Evolutionary conservation across 2,113 vertebrate genomes (phyloP).

Genomic region (Pipra filicauda): DNA sequence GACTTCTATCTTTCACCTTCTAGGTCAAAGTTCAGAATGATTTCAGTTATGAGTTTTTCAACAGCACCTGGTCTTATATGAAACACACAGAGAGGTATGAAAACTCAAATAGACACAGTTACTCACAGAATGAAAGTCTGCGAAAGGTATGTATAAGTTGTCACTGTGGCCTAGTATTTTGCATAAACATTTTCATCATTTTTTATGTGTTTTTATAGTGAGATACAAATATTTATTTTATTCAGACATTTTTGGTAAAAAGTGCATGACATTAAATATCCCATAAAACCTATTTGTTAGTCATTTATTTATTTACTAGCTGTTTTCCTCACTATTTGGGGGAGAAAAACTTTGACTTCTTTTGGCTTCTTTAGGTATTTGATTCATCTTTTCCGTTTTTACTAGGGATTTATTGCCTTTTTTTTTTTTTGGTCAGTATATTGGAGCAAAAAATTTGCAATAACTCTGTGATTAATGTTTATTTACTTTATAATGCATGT

Average conservation of each 20-base stretch:
- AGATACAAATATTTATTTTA: neutral
- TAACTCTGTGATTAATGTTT: neutral
- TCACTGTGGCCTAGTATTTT: neutral
- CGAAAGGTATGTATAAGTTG: slow-evolving; percentile 58
- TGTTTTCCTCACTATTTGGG: neutral
- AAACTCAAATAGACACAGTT: neutral
- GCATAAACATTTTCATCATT: neutral
- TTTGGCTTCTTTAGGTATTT: neutral
- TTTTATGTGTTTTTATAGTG: neutral
- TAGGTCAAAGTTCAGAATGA: slow-evolving; percentile 89
- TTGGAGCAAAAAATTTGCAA: neutral
- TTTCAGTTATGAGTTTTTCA: slow-evolving; percentile 87
- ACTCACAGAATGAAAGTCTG: neutral
- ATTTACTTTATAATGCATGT: neutral
- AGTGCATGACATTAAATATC: neutral
- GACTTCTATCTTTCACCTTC: neutral
- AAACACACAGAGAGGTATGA: slow-evolving; percentile 53
- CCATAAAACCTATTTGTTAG: neutral
- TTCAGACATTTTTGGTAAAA: neutral
- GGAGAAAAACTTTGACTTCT: neutral
- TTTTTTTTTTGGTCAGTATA: neutral
- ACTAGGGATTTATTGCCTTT: neutral
- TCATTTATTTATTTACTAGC: neutral
- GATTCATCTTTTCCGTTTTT: neutral
- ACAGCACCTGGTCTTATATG: slow-evolving; percentile 89